Conservation (phyloP, 1,140 invertebrate species). For the Cydia amplana region DNA sequence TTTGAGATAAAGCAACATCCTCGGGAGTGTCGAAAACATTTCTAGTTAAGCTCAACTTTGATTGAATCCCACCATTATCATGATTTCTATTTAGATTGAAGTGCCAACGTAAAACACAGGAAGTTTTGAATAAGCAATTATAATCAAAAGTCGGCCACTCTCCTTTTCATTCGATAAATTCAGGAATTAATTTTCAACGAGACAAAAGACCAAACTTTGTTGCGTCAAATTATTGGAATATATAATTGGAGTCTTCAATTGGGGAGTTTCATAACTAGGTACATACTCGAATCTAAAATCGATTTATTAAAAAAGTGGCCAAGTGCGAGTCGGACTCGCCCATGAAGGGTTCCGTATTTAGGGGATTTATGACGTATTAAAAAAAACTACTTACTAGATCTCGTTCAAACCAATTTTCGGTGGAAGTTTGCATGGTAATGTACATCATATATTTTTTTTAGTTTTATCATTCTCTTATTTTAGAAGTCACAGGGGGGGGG, state of each 20-base stretch:
- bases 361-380: too few species aligned
- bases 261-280: conserved; percentile 13
- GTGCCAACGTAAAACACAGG: conserved; percentile 32
- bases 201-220: conserved; percentile 40
- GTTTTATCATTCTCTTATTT: too few species aligned
- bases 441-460: too few species aligned
- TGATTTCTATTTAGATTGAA: conserved; percentile 32
- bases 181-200: conserved; percentile 39
- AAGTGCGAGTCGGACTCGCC: too few species aligned
- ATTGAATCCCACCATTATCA: conserved; percentile 33
- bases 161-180: conserved; percentile 45
- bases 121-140: conserved; percentile 42
- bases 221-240: conserved; percentile 37
- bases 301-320: not conserved
- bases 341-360: too few species aligned
- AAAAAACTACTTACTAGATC: too few species aligned
- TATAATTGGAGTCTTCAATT: conserved; percentile 29
- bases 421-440: too few species aligned
- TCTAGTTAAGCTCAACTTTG: conserved; percentile 30
- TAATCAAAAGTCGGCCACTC: conserved; percentile 35
- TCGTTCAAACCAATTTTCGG: too few species aligned
- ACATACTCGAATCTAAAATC: not conserved
- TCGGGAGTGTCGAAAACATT: conserved; percentile 16
- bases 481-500: too few species aligned
- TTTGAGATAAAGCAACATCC: not conserved